Evolutionary conservation across 64 coral and sea anemone genomes (phyloP).

Genomic region (Dendrophyllia cribrosa): DNA sequence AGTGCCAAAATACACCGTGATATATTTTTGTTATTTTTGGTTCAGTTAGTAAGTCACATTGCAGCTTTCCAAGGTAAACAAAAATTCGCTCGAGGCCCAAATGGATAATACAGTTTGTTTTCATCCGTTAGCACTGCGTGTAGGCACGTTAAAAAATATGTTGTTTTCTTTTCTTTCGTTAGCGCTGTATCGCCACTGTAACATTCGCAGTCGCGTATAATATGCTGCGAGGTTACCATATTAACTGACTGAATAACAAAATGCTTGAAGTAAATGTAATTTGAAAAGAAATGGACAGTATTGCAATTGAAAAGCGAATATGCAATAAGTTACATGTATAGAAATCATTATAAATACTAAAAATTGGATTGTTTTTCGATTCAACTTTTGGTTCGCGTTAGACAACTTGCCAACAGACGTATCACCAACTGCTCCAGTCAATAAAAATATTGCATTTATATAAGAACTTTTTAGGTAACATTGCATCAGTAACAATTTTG

Average conservation of each 20-base stretch:
- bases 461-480: background rate
- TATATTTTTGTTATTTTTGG: too few relatives aligned
- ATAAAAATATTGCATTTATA: background rate
- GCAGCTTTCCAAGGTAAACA: too few relatives aligned
- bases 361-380: background rate
- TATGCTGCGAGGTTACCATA: background rate
- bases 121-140: too few relatives aligned
- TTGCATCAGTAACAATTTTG: background rate
- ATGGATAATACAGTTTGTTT: too few relatives aligned
- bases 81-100: too few relatives aligned
- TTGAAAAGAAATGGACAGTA: background rate
- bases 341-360: too few relatives aligned
- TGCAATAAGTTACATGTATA: background rate
- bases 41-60: too few relatives aligned
- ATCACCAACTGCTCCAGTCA: background rate
- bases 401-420: background rate
- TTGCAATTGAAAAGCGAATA: background rate
- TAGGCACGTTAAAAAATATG: too few relatives aligned
- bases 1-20: too few relatives aligned
- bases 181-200: background rate
- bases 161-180: too few relatives aligned
- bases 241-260: background rate
- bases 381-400: background rate
- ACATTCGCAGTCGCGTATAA: background rate
- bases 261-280: background rate